A percentile compares a stretch with the other conserved stretches of the same genome.
Evolutionary conservation across 2,113 vertebrate species (phyloP).

Genomic region (Polypterus senegalus): DNA sequence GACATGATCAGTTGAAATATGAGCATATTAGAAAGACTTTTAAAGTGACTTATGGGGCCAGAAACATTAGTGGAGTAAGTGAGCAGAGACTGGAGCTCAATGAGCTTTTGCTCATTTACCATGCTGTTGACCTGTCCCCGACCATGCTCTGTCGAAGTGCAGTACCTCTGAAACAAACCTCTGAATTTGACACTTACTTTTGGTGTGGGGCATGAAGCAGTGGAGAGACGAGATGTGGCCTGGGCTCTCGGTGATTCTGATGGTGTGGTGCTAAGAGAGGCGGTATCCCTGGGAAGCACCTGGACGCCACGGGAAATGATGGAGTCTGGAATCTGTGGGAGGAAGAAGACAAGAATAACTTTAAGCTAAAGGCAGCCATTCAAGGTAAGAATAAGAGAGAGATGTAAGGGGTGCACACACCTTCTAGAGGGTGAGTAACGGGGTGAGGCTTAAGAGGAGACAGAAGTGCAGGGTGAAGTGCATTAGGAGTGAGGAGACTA

Average conservation of each 20-base stretch:
- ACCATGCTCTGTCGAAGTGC: no score
- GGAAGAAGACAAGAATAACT: constrained; percentile 16
- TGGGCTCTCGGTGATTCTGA: constrained; percentile 96
- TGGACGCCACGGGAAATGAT: constrained; percentile 97
- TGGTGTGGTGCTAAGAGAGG: constrained; percentile 95
- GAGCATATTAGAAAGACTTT: not conserved
- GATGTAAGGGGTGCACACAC: no score
- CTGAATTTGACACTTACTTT: constrained; percentile 69
- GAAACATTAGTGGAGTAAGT: not conserved
- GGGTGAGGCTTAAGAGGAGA: no score
- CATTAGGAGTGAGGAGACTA: no score
- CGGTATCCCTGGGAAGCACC: constrained; percentile 94
- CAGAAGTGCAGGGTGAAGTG: no score
- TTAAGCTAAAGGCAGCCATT: constrained; percentile 11
- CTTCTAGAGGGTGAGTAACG: no score
- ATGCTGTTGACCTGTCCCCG: no score
- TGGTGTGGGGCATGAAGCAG: constrained; percentile 94
- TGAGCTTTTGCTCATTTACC: no score
- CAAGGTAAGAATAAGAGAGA: no score
- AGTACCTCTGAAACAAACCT: constrained; percentile 18
- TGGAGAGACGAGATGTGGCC: constrained; percentile 95
- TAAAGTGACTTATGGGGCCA: constrained; percentile 1
- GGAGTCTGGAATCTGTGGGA: constrained; percentile 87
- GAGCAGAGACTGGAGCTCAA: no score
- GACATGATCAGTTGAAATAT: no score